Conservation (phyloP, 2,113 vertebrate species). For the Propithecus coquereli region DNA sequence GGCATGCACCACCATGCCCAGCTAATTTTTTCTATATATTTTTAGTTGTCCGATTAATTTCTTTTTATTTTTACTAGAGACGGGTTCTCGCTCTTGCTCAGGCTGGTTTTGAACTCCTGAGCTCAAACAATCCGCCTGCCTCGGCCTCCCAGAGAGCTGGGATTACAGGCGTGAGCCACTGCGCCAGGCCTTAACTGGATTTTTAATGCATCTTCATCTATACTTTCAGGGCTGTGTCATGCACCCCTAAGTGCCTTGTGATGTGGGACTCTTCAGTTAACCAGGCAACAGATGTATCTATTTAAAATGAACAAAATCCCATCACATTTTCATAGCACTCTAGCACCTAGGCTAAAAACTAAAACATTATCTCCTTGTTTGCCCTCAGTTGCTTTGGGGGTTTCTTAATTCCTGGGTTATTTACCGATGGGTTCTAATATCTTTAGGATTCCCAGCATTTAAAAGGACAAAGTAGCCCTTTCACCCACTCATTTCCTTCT, state of each 20-base stretch:
- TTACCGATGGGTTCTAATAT: background rate
- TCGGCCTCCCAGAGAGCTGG: too few species aligned
- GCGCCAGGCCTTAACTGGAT: constrained; percentile 13
- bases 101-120: too few species aligned
- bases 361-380: constrained; percentile 36
- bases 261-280: background rate
- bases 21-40: too few species aligned
- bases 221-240: background rate
- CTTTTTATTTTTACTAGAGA: too few species aligned
- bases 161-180: too few species aligned
- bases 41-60: too few species aligned
- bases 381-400: background rate
- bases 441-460: constrained; percentile 8
- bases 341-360: background rate
- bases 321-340: background rate
- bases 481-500: background rate
- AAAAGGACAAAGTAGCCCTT: constrained; percentile 36
- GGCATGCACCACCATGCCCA: too few species aligned
- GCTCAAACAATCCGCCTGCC: too few species aligned
- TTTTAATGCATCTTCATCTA: background rate
- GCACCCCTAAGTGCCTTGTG: background rate
- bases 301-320: background rate
- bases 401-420: constrained; percentile 39
- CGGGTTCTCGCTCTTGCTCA: too few species aligned
- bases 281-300: background rate